Base-by-base conservation (phyloP, 1,140 invertebrate species). In the Coenobita brevimanus region DNA sequence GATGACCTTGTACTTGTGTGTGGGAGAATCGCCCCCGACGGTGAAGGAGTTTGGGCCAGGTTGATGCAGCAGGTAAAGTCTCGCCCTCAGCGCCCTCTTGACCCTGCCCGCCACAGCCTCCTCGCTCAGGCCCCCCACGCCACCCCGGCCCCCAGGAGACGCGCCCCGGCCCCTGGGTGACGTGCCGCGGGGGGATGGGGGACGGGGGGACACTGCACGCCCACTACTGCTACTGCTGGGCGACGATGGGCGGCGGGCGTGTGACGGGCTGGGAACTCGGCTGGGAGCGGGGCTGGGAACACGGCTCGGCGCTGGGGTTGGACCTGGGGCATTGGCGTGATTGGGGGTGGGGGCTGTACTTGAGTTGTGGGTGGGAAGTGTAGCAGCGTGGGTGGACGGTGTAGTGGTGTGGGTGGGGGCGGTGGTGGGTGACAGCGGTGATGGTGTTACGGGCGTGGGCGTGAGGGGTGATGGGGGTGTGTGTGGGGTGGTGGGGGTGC, bases 41-140 rank as follows among this genome's bases (percentile, higher is more conserved):
- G 92, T 91, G 90, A 93, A 93, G 24, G 93, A 93, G 90, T 93
- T 92, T 27, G 93, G 93, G 33, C 93, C 93, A 73, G 92, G 92
- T 90, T 93, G 93, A 88, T 93, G 93, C n/a, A 93, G 91, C 21
- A 93, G 91, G 90, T 93, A 93, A 0, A 93, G 91, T 64, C 93
- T 89, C 10, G 93, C 93, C 87, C 91, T 91, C 80, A 91, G 90
- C 2, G 92, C 93, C 73, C 92, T 91, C 38, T 92, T 91, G 38
- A 93, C 92, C 38, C 92, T 87, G 81, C 92, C 92, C 88, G 91
- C 91, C 30, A 92, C 91, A n/a, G 91, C 88, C 57, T 92, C 92
- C 81, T 90, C 89, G 50, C 89, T 90, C 43, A 90, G 76, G n/a
- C n/a, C n/a, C n/a, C n/a, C n/a, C 27, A 78, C 69, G 13, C 81